phyloP scores from a whole-genome alignment of 2,888 invertebrate genomes.

The Nudaria mundana region DNA sequence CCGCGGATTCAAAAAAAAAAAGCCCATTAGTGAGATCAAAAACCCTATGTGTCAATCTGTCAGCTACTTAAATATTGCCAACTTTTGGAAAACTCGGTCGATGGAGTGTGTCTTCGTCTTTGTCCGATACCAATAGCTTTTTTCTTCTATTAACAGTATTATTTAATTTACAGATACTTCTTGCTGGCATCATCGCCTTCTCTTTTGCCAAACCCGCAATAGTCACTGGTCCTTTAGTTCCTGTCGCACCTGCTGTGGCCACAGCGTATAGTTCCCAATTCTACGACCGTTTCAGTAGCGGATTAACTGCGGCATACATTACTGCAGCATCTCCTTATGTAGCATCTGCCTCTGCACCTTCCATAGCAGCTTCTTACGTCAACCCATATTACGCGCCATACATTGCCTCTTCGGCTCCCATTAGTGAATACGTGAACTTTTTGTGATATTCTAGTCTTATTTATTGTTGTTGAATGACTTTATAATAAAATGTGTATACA shows the following conservation, averaged over 20 bases:
- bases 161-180: too few species aligned
- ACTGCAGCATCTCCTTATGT: constrained; percentile 65
- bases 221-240: constrained; percentile 55
- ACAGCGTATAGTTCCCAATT: constrained; percentile 86
- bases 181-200: constrained; percentile 62
- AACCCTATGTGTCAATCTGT: too few species aligned
- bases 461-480: constrained; percentile 8
- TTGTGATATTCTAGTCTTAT: constrained; percentile 48
- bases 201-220: constrained; percentile 60
- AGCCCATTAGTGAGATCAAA: too few species aligned
- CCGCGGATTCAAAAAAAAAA: too few species aligned
- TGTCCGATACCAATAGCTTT: too few species aligned
- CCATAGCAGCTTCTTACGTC: constrained; percentile 45
- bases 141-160: too few species aligned
- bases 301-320: constrained; percentile 62
- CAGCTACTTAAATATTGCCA: too few species aligned
- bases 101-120: too few species aligned
- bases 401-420: constrained; percentile 32
- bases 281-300: constrained; percentile 84
- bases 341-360: constrained; percentile 49
- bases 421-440: constrained; percentile 19
- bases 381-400: constrained; percentile 30
- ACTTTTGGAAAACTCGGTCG: too few species aligned
- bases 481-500: constrained; percentile 18
- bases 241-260: constrained; percentile 71